phyloP scores from a whole-genome alignment of 1,140 invertebrate genomes.

The Coenobita brevimanus region DNA sequence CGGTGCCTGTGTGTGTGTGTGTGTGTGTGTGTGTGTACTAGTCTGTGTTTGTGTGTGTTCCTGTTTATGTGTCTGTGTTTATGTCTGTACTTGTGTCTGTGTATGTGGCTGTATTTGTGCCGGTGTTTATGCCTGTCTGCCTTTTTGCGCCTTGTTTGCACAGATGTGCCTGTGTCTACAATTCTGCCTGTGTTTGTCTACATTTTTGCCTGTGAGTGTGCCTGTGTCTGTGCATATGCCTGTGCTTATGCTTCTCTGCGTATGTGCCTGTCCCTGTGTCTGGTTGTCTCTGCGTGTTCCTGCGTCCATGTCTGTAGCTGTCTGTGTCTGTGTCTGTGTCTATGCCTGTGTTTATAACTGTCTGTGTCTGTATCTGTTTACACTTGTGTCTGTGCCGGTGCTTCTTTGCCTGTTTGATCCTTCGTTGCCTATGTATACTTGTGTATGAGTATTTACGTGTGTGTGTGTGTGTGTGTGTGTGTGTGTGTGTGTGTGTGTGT shows the following conservation, averaged over 20 bases:
- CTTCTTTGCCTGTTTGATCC: too few species aligned
- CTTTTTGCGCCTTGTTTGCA: not conserved
- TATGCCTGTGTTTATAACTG: not conserved
- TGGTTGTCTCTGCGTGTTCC: not conserved
- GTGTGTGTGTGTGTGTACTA: too few species aligned
- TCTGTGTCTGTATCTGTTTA: too few species aligned
- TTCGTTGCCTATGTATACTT: too few species aligned
- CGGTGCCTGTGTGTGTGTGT: too few species aligned
- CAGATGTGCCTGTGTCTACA: not conserved
- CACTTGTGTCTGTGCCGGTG: too few species aligned
- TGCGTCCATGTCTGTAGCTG: not conserved
- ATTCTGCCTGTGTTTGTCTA: not conserved
- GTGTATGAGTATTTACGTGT: too few species aligned
- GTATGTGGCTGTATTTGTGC: slow-evolving; percentile 6
- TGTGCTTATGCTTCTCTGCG: not conserved
- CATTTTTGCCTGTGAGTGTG: not conserved
- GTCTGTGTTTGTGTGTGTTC: not conserved
- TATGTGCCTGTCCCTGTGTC: slow-evolving; percentile 6
- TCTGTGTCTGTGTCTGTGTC: not conserved
- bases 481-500: too few species aligned
- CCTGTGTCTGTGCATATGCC: not conserved
- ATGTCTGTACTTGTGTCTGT: not conserved
- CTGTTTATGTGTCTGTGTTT: not conserved
- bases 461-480: too few species aligned
- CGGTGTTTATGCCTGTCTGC: not conserved